Percentiles rank a stretch among this genome's conserved stretches.
Evolutionary conservation across 1,140 invertebrate species (phyloP).

Genomic region (Schlechtendalia chinensis): DNA sequence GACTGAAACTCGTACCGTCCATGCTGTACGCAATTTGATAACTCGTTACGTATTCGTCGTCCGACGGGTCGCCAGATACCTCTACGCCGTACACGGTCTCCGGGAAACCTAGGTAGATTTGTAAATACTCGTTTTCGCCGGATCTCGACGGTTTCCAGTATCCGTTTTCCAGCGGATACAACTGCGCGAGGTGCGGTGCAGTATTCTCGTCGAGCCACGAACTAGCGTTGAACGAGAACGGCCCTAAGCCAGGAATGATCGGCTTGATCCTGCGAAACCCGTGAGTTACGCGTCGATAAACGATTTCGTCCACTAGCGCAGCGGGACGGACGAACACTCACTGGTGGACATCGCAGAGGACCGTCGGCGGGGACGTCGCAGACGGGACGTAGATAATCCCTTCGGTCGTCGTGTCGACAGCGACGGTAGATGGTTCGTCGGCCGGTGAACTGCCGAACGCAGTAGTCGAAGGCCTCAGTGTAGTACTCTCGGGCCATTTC

Average conservation of each 20-base stretch:
- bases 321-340: background rate
- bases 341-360: background rate
- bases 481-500: conserved; percentile 18
- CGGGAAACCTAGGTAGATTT: conserved; percentile 65
- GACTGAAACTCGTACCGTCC: conserved; percentile 63
- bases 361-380: background rate
- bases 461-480: background rate
- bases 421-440: background rate
- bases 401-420: background rate
- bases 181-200: background rate
- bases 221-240: conserved; percentile 12
- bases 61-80: conserved; percentile 65
- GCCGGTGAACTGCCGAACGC: background rate
- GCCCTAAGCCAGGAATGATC: background rate
- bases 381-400: conserved; percentile 15
- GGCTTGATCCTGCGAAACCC: background rate
- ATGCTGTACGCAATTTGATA: conserved; percentile 70
- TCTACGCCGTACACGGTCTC: conserved; percentile 72
- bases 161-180: background rate
- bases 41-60: conserved; percentile 72
- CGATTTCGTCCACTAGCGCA: too few species aligned
- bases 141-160: conserved; percentile 64
- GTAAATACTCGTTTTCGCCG: conserved; percentile 67
- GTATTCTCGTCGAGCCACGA: conserved; percentile 12
- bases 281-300: too few species aligned